Base-by-base conservation (phyloP, 2,113 vertebrate genomes). In the Aegithalos caudatus region DNA sequence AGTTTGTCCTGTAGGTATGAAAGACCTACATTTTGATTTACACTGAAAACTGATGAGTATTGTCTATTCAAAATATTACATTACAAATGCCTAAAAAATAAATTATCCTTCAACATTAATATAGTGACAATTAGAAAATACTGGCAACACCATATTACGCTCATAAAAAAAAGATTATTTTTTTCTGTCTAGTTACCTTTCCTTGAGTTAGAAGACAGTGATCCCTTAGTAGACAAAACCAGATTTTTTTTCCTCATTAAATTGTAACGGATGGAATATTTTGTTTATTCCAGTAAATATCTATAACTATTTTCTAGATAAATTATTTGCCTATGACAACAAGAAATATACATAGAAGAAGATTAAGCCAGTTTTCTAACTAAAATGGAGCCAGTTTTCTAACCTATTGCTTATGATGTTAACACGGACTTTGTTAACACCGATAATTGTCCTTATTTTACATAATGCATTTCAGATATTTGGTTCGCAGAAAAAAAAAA, bases 381-480 rank as follows among this genome's bases (percentile, higher is more conserved):
- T 70, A 87, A 83, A 91, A 92, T 53, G 8, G 25, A 94, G 79
- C 31, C n/a, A 95, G 60, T 94, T 97, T 97, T 97, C 83, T 88
- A 93, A 94, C 31, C 40, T 89, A 71, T 86, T 94, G 44, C 69
- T 96, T 87, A 53, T 31, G 47, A 61, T 78, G 69, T 66, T 95
- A 94, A 88, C 48, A 86, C 44, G 91, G 76, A 84, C 93, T 93
- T 94, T 92, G 90, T 94, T 95, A 84, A 76, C n/a, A 45, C 35
- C 92, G 88, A 31, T 45, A 92, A 92, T 92, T 96, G 57, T 87
- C 66, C 58, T 96, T 87, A 95, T 96, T 97, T 96, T 95, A 91
- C 60, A 94, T 92, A 97, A 90, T 11, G 58, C 64, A 77, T 96
- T 97, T 96, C 66, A 88, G 50, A 44, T 56, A 91, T 19, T 92